Evolutionary conservation across 2,113 vertebrate genomes (phyloP).

Genomic region (Lophochroa leadbeateri): DNA sequence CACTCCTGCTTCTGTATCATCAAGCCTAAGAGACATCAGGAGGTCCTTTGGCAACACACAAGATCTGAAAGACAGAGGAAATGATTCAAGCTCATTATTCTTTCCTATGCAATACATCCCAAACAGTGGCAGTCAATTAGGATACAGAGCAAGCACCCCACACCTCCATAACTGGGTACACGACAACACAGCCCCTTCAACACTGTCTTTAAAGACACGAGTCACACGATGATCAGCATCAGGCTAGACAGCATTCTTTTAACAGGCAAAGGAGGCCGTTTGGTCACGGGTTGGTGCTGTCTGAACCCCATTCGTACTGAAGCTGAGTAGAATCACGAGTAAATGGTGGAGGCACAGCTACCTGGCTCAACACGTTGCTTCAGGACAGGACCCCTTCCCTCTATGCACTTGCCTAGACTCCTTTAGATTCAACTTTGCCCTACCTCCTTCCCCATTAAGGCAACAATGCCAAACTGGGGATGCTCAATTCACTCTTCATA

Average conservation of each 20-base stretch:
- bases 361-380: background rate
- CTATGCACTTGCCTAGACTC: rapidly evolving
- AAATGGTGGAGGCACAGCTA: background rate
- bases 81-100: rapidly evolving
- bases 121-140: background rate
- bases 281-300: background rate
- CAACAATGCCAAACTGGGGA: background rate
- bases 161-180: rapidly evolving
- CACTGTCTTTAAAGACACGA: background rate
- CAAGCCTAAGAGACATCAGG: background rate
- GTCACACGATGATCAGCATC: background rate
- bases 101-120: background rate
- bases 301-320: background rate
- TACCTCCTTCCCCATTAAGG: background rate
- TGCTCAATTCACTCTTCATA: rapidly evolving
- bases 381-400: background rate
- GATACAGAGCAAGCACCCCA: background rate
- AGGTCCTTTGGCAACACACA: background rate
- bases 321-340: rapidly evolving
- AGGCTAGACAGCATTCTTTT: background rate
- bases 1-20: background rate
- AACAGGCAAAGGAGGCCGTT: background rate
- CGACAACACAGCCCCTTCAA: background rate
- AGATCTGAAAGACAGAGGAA: background rate
- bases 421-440: too few species aligned